Evolutionary conservation across 2,888 invertebrate species (phyloP).

Genomic region (Phengaris arion): DNA sequence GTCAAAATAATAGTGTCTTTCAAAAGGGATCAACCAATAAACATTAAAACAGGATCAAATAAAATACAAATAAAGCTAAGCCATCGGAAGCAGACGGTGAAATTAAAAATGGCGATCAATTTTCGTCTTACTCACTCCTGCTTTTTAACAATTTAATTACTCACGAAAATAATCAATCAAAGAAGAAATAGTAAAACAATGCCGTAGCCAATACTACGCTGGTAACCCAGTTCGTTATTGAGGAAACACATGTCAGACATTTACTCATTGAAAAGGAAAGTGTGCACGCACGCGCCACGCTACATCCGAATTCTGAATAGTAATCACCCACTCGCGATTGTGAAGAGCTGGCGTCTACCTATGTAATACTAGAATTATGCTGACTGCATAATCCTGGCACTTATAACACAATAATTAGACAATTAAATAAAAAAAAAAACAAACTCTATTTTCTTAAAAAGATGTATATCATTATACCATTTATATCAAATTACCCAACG

Average conservation of each 20-base stretch:
- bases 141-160: conserved; percentile 9
- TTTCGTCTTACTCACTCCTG: not conserved
- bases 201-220: conserved; percentile 4
- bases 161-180: conserved; percentile 26
- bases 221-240: conserved; percentile 24
- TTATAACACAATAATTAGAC: not conserved
- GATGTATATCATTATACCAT: too few species aligned
- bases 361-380: not conserved
- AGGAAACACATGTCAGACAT: conserved; percentile 32
- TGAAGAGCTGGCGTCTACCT: not conserved
- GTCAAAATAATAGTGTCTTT: too few species aligned
- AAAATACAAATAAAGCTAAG: not conserved
- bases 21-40: too few species aligned
- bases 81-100: not conserved
- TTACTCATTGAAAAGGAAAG: conserved; percentile 37
- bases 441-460: not conserved
- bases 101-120: not conserved
- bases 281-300: conserved; percentile 33
- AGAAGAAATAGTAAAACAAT: conserved; percentile 13
- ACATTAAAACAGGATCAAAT: too few species aligned
- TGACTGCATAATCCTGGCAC: not conserved
- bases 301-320: conserved; percentile 19
- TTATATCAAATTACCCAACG: too few species aligned
- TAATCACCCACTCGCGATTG: conserved; percentile 2
- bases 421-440: not conserved